These are phyloP conservation scores for Nylanderia fulva DNA, from an alignment of 1,140 invertebrate species.

Conservation along the genomic window DNA sequence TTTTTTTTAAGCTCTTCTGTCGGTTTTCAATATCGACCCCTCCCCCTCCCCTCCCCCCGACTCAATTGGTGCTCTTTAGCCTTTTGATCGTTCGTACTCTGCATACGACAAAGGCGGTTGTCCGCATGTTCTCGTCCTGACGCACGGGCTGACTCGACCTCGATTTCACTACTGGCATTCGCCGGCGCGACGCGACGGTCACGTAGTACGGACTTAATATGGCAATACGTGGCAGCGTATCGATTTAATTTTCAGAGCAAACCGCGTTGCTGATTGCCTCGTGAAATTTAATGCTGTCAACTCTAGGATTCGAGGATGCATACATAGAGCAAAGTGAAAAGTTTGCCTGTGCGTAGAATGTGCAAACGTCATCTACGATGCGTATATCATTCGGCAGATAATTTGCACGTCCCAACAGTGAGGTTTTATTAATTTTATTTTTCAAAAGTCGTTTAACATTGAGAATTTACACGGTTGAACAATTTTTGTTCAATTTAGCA, in stretches of 20 bases:
- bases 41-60: no score
- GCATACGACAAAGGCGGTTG: conserved; percentile 70
- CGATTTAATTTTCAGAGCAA: conserved; percentile 70
- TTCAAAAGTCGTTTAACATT: neutral
- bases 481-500: no score
- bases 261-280: conserved; percentile 61
- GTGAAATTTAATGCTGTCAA: conserved; percentile 44
- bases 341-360: neutral
- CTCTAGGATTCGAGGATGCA: neutral
- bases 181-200: conserved; percentile 54
- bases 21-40: conserved; percentile 64
- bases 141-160: conserved; percentile 72
- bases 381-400: neutral
- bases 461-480: no score
- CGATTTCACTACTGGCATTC: conserved; percentile 75
- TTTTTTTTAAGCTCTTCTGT: conserved; percentile 59
- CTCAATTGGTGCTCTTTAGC: conserved; percentile 71
- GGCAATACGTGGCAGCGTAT: conserved; percentile 59
- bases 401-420: neutral
- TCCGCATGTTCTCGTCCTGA: conserved; percentile 70
- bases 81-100: conserved; percentile 70
- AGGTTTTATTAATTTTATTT: neutral
- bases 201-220: conserved; percentile 61
- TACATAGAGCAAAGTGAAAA: neutral
- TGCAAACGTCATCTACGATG: neutral